Evolutionary conservation across 2,113 vertebrate species (phyloP).

Genomic region (Anser cygnoides): DNA sequence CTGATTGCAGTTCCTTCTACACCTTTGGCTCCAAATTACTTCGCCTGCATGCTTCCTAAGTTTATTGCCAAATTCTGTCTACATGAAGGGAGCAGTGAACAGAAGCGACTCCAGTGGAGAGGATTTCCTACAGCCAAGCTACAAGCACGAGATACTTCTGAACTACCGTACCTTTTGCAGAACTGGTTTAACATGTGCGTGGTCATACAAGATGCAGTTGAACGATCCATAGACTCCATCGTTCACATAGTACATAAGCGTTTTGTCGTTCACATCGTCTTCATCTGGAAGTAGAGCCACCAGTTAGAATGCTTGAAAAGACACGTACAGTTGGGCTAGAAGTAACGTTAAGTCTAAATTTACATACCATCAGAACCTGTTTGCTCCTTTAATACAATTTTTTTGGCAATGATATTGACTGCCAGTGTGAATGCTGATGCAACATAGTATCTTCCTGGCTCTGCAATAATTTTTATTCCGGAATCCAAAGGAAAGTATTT

Average conservation of each 20-base stretch:
- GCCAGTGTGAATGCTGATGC: conserved; percentile 94
- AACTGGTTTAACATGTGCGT: conserved; percentile 89
- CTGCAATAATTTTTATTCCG: conserved; percentile 89
- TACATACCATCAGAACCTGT: conserved; percentile 82
- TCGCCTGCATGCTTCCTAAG: background rate
- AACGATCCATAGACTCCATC: conserved; percentile 98
- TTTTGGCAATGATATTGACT: conserved; percentile 97
- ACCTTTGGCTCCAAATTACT: background rate
- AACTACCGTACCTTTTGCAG: conserved; percentile 85
- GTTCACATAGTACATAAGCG: conserved; percentile 98
- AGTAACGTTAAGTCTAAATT: background rate
- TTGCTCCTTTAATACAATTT: conserved; percentile 89
- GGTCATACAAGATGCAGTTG: conserved; percentile 96
- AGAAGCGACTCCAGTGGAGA: background rate
- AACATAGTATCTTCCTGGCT: conserved; percentile 95
- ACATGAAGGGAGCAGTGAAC: background rate
- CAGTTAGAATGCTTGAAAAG: background rate
- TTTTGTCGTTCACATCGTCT: conserved; percentile 84
- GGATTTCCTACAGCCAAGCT: background rate
- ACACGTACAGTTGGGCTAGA: background rate
- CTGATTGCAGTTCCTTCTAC: background rate
- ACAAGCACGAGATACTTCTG: background rate
- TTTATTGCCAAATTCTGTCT: background rate
- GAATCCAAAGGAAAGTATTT: conserved; percentile 92
- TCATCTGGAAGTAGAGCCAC: conserved; percentile 82